These are phyloP conservation scores for Spilogale gracilis DNA, from an alignment of 2,113 vertebrate genomes.

Conservation along the genomic window DNA sequence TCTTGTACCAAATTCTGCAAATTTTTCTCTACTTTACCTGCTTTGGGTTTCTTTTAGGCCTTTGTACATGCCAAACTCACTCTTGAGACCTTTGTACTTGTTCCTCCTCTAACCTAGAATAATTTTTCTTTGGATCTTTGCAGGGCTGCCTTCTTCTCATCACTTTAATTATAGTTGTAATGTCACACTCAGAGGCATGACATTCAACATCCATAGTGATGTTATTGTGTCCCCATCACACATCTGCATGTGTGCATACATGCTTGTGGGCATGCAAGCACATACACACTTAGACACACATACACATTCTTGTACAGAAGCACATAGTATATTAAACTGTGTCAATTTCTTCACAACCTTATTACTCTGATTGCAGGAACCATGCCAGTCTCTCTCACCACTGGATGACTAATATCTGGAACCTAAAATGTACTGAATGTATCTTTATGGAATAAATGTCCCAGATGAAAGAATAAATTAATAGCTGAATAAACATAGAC, in stretches of 20 bases:
- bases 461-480: background rate
- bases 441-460: background rate
- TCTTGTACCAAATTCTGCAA: background rate
- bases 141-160: background rate
- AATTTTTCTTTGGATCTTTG: background rate
- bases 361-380: background rate
- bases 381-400: background rate
- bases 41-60: background rate
- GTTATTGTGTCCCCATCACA: background rate
- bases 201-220: background rate
- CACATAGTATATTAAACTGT: background rate
- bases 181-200: background rate
- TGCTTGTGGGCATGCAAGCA: fast-evolving
- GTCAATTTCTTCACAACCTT: background rate
- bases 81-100: background rate
- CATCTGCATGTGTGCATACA: fast-evolving
- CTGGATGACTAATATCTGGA: background rate
- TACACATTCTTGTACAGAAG: background rate
- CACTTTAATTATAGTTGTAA: background rate
- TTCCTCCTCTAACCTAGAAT: background rate
- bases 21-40: background rate
- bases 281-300: too few relatives aligned
- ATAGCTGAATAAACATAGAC: background rate
- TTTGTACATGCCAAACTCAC: background rate
- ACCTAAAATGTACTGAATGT: background rate